Percentiles rank a stretch among this genome's conserved stretches.
Conservation (phyloP, 2,888 invertebrate genomes). For the Drosophila incognita region DNA sequence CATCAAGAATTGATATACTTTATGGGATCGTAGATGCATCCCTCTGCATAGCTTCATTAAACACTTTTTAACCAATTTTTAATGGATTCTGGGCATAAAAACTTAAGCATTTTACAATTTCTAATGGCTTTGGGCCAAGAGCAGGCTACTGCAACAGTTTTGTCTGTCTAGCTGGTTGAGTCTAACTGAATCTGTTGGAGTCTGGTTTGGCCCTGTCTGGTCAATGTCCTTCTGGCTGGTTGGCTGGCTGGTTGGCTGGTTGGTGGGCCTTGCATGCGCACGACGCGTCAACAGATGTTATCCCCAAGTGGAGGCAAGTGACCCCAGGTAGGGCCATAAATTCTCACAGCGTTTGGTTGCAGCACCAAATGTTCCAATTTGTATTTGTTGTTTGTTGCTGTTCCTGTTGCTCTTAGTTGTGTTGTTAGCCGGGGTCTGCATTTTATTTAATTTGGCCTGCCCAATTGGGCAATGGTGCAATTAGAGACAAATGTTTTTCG, state of each 20-base stretch:
- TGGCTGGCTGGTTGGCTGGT: conserved; percentile 23
- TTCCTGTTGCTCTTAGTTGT: conserved; percentile 39
- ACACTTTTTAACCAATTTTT: neutral
- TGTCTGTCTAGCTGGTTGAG: conserved; percentile 21
- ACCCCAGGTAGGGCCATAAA: conserved; percentile 79
- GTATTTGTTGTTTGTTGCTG: conserved; percentile 74
- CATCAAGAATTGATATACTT: neutral
- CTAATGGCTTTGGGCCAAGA: conserved; percentile 52
- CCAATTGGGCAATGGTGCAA: conserved; percentile 80
- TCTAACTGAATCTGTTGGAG: neutral
- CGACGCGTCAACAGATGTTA: conserved; percentile 81
- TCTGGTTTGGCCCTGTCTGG: conserved; percentile 16
- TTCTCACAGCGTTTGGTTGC: conserved; percentile 72
- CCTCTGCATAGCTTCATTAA: neutral
- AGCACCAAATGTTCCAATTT: conserved; percentile 80
- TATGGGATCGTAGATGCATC: too few species aligned
- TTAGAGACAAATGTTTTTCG: conserved; percentile 79
- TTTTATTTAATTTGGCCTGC: conserved; percentile 79
- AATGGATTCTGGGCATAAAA: conserved; percentile 6
- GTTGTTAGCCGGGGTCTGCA: conserved; percentile 62
- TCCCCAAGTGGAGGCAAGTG: conserved; percentile 70
- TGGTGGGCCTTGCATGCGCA: conserved; percentile 72
- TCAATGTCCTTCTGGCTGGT: conserved; percentile 27
- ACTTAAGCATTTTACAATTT: conserved; percentile 56
- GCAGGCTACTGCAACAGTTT: conserved; percentile 45